Percentiles rank a stretch among this genome's conserved stretches.
phyloP scores from a whole-genome alignment of 2,797 vertebrate species.

The Syndactyla subalaris region DNA sequence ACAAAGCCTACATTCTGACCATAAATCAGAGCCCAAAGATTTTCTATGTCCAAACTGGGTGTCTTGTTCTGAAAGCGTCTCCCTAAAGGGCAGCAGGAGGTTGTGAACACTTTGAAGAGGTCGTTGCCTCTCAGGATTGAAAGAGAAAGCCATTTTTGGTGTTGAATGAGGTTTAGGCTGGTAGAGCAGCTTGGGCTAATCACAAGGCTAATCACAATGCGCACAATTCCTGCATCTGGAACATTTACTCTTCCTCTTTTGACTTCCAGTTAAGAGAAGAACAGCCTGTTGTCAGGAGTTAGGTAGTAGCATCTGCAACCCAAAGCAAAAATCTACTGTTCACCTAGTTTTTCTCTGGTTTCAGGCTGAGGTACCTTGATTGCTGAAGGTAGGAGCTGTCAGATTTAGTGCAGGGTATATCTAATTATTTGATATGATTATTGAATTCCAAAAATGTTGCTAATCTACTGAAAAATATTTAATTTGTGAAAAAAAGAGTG shows the following conservation, averaged over 20 bases:
- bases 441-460: background rate
- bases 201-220: background rate
- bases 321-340: background rate
- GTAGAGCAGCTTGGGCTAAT: background rate
- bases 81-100: background rate
- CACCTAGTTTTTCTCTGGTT: background rate
- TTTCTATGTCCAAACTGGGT: background rate
- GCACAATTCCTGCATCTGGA: background rate
- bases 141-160: background rate
- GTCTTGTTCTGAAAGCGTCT: background rate
- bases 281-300: background rate
- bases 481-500: background rate
- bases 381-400: background rate
- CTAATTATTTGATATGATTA: background rate
- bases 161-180: background rate
- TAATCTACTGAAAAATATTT: background rate
- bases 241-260: background rate
- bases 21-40: background rate
- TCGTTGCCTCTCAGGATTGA: background rate
- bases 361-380: background rate
- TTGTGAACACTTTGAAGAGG: background rate
- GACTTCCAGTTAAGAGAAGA: background rate
- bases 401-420: background rate
- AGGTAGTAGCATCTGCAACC: background rate
- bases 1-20: background rate